Base-by-base conservation (phyloP, 2,113 vertebrate genomes). In the Grammomys surdaster region DNA sequence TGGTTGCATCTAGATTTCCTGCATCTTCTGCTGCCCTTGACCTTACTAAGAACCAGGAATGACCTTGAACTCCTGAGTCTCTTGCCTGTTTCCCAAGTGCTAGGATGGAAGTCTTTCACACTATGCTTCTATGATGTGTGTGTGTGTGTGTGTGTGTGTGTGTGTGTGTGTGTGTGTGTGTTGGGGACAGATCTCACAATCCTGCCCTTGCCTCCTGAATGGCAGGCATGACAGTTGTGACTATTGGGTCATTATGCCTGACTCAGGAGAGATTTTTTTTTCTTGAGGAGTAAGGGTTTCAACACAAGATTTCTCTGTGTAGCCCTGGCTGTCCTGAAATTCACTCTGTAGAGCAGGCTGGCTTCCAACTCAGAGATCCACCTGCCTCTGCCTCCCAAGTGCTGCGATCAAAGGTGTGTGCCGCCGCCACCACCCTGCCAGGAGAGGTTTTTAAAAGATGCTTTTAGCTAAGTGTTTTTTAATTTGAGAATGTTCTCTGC, bases 401-500 rank as follows among this genome's bases (percentile, higher is more conserved):
- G 20, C 26, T 89, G 70, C 16, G 48, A 46, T 46, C 3, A 3
- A 17, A 60, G n/a, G 16, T 1, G 5, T 43, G 10, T 1, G 10
- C 26, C 10, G 11, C 24, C 51, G 11, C 24, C 16, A 43, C 40
- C 20, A 2, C 36, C 40, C 28, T 12, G 33, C 19, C 28, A 60
- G 67, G 31, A 80, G 16, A 63, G 11, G 26, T 48, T 78, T 48
- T 84, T 60, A 54, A 28, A 33, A n/a, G 24, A 10, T 82, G 67
- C 22, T 88, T 90, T 95, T 88, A 78, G 31, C 70, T 56, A 43
- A 93, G 51, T 65, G 77, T 46, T 81, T 94, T 88, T 86, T 63
- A 60, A 82, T 69, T 40, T 91, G 69, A 89, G 46, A 58, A 0
- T 89, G 69, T 75, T 90, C 67, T 72, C 46, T 33, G 75, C 36